Percentiles rank a stretch among this genome's conserved stretches.
phyloP scores from a whole-genome alignment of 2,888 invertebrate species.

The Drosophila quinaria region DNA sequence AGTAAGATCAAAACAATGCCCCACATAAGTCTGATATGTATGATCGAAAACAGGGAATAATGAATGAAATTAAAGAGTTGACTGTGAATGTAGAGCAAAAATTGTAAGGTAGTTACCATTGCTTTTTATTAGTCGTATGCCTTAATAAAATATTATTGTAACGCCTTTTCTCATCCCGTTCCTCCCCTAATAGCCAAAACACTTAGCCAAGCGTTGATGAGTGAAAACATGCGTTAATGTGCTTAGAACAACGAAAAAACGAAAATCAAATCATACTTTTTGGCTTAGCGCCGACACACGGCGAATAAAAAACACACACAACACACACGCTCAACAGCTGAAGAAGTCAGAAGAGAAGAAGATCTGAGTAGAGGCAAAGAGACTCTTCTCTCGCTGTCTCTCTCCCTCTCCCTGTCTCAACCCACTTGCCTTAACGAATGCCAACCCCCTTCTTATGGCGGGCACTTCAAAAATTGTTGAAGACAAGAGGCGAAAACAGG shows the following conservation, averaged over 20 bases:
- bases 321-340: slow-evolving; percentile 26
- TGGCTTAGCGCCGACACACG: slow-evolving; percentile 68
- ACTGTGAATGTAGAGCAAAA: neutral
- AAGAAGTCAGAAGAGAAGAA: slow-evolving; percentile 56
- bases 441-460: slow-evolving; percentile 40
- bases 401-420: slow-evolving; percentile 11
- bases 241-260: slow-evolving; percentile 59
- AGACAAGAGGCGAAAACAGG: slow-evolving; percentile 69
- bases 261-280: slow-evolving; percentile 80
- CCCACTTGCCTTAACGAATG: slow-evolving; percentile 23
- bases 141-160: slow-evolving; percentile 32
- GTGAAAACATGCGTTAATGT: slow-evolving; percentile 77
- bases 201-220: slow-evolving; percentile 77
- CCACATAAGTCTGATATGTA: too few species aligned
- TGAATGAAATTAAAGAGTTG: too few species aligned
- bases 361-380: slow-evolving; percentile 2
- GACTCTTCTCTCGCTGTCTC: neutral
- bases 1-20: too few species aligned
- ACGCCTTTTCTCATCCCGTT: slow-evolving; percentile 2
- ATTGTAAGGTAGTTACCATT: neutral
- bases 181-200: slow-evolving; percentile 34
- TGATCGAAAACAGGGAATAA: too few species aligned
- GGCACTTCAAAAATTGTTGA: slow-evolving; percentile 70
- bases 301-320: slow-evolving; percentile 36
- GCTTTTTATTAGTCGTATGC: slow-evolving; percentile 19